Conservation (phyloP, 2,888 invertebrate genomes). For the Dendrolimus houi region DNA sequence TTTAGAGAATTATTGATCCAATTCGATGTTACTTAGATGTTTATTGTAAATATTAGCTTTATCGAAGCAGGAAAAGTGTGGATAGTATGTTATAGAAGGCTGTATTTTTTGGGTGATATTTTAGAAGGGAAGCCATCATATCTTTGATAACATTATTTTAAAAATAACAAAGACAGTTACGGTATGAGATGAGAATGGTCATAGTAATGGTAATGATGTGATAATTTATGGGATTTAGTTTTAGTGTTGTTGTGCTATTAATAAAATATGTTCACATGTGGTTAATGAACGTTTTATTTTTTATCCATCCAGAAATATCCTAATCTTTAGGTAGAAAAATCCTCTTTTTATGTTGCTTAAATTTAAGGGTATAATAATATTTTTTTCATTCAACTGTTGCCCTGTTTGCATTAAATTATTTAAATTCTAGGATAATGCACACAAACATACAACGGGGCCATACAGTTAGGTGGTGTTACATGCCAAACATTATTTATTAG, state of each 20-base stretch:
- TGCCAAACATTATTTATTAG: slow-evolving; percentile 48
- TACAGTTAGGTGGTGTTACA: slow-evolving; percentile 35
- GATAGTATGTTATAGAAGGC: slow-evolving; percentile 68
- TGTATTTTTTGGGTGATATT: slow-evolving; percentile 75
- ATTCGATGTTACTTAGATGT: slow-evolving; percentile 76
- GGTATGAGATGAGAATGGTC: slow-evolving; percentile 21
- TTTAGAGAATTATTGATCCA: slow-evolving; percentile 72
- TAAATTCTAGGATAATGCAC: slow-evolving; percentile 1
- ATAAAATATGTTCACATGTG: slow-evolving; percentile 72
- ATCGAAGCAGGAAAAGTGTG: slow-evolving; percentile 48
- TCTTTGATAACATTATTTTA: slow-evolving; percentile 61
- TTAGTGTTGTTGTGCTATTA: slow-evolving; percentile 76
- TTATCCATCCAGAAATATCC: neutral
- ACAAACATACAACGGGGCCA: slow-evolving; percentile 19
- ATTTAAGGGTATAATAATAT: neutral
- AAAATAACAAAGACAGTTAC: slow-evolving; percentile 19
- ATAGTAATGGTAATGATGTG: slow-evolving; percentile 60
- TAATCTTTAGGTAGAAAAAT: too few relatives aligned
- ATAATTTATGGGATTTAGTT: slow-evolving; percentile 60
- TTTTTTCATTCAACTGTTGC: neutral
- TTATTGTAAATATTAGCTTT: slow-evolving; percentile 70
- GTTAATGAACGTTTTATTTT: slow-evolving; percentile 32
- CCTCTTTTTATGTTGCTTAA: neutral
- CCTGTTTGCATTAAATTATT: neutral
- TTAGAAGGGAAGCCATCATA: slow-evolving; percentile 62